Base-by-base conservation (phyloP, 2,797 vertebrate genomes). In the Dendrocincla fuliginosa region DNA sequence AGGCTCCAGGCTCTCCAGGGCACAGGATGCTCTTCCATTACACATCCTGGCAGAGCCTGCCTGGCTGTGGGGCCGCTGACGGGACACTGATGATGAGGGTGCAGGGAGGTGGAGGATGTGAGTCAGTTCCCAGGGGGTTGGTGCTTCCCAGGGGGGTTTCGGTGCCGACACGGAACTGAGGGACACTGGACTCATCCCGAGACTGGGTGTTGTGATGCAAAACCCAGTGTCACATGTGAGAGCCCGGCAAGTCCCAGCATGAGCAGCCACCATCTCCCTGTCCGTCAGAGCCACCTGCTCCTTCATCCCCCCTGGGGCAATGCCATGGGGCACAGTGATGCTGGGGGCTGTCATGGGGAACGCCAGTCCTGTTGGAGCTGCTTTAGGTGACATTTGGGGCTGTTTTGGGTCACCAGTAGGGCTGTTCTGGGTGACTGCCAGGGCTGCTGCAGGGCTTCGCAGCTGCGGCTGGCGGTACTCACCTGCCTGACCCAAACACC, bases 211-310 rank as follows among this genome's bases (percentile, higher is more conserved):
- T 77, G 61, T 59, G 74, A 61, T 33, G 30, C 55, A 49, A 61
- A 84, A 63, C 47, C 64, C 1, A 1, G 35, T 0, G 0, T 55
- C 0, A 1, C 37, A 32, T 1, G 0, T 0, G 4, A 75, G 35
- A 89, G 12, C 35, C 12, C 0, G 0, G 25, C 89, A 57, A 92
- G 95, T 52, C 83, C 74, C 6, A 0, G 39, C 94, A 84, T 0
- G 84, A 85, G 57, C 81, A 53, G 64, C n/a, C 0, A 0, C 30
- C 0, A 0, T 50, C 44, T 81, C 59, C 69, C 42, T 2, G 2
- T n/a, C 44, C 1, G 0, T 6, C 55, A 84, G 9, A 75, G 73
- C 12, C 4, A 1, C 41, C 56, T 2, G 3, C 16, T 55, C 41
- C 4, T 0, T 24, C 4, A 3, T 52, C 50, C 49, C 37, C 79